Conservation (phyloP, 2,888 invertebrate species). For the Aphidius colemani region DNA sequence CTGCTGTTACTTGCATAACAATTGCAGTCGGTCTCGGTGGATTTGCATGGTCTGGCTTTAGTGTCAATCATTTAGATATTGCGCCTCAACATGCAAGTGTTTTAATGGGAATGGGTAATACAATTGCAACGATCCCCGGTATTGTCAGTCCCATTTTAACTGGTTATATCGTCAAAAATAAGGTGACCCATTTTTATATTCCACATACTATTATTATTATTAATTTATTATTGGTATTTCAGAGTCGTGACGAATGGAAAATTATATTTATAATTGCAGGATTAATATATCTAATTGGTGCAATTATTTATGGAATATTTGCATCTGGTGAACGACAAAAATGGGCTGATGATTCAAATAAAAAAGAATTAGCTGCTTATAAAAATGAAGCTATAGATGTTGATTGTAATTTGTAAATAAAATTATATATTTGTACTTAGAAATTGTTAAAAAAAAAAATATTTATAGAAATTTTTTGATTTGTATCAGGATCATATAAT, state of each 20-base stretch:
- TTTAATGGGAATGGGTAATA: slow-evolving; percentile 90
- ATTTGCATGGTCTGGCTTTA: slow-evolving; percentile 86
- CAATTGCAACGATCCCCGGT: slow-evolving; percentile 88
- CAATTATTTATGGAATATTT: slow-evolving; percentile 79
- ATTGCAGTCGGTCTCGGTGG: slow-evolving; percentile 89
- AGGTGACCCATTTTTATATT: slow-evolving; percentile 62
- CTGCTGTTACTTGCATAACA: slow-evolving; percentile 81
- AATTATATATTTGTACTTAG: neutral
- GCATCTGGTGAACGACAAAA: slow-evolving; percentile 82
- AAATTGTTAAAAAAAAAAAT: no score
- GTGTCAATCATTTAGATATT: slow-evolving; percentile 85
- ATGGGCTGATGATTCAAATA: slow-evolving; percentile 70
- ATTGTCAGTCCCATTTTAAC: slow-evolving; percentile 86
- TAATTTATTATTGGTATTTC: slow-evolving; percentile 45
- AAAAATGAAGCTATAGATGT: slow-evolving; percentile 51
- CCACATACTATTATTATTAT: neutral
- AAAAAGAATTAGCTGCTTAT: slow-evolving; percentile 38
- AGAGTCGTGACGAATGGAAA: slow-evolving; percentile 81
- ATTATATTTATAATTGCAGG: slow-evolving; percentile 85
- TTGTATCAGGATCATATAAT: no score
- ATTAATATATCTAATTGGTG: slow-evolving; percentile 81
- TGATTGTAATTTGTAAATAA: slow-evolving; percentile 40
- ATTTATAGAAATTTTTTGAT: no score
- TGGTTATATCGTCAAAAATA: slow-evolving; percentile 75
- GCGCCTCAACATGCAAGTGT: slow-evolving; percentile 91